Base-by-base conservation (phyloP, 2,888 invertebrate genomes). In the Ectemnius cavifrons region DNA sequence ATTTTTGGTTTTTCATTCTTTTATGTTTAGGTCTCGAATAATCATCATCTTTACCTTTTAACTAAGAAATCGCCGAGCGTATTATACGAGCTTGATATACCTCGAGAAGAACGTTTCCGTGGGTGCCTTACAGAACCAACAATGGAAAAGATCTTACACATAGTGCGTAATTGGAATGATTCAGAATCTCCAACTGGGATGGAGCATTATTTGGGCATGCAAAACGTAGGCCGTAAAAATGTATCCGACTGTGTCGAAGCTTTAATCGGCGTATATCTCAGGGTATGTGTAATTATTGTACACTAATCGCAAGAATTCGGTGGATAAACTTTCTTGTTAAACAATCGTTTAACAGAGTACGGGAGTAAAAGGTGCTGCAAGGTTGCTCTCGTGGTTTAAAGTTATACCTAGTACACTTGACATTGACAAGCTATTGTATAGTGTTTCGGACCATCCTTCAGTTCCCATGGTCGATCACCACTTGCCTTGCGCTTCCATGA, bases 221-320 rank as follows among this genome's bases (percentile, higher is more conserved):
- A 93, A 78, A 90, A 90, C 14, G 89, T 94, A 14, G 82, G 92
- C 0, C 94, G 95, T 87, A 95, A 97, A 93, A 91, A 93, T 63
- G 91, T 96, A 4, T 96, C 98, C 0, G 98, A 98, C 91, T 93
- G 94, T 75, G 95, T 97, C 1, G 98, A 98, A 91, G 96, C 98
- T 0, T 90, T 98, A 2, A 94, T 98, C 64, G 97, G 97, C 0
- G 94, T 93, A 2, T 96, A 96, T 88, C 93, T 97, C 0, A 90
- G 91, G 63, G 92, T 92, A 80, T 11, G 37, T 37, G 37, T 37
- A 6, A 37, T 37, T 11, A 8, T 37, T 37, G 0, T 37, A 52
- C 11, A 47, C 46, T 46, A 18, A 27, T 47, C 4, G 63, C 20
- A 13, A 56, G 20, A 11, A 20, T 2, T 47, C 28, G 45, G 13